A percentile compares a stretch with the other conserved stretches of the same genome.
phyloP scores from a whole-genome alignment of 2,797 vertebrate genomes.

The Euthynnus affinis region DNA sequence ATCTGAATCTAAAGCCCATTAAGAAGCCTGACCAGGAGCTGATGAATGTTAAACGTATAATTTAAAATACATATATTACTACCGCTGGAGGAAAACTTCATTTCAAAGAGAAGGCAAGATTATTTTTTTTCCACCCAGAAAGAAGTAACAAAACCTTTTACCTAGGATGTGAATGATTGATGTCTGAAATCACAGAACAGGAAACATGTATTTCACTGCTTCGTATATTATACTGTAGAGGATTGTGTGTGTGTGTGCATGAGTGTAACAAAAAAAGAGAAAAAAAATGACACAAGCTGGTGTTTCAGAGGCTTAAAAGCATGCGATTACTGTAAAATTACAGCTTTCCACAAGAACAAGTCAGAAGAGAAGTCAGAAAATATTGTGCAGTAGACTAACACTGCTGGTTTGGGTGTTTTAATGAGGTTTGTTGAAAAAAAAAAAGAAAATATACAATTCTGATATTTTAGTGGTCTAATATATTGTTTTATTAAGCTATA shows the following conservation, averaged over 20 bases:
- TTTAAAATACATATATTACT: slow-evolving; percentile 41
- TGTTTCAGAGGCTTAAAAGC: slow-evolving; percentile 53
- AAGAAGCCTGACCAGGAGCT: slow-evolving; percentile 34
- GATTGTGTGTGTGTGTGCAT: slow-evolving; percentile 5
- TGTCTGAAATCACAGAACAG: slow-evolving; percentile 45
- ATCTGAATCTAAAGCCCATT: slow-evolving; percentile 57
- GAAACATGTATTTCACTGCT: slow-evolving; percentile 43
- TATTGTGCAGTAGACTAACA: no score
- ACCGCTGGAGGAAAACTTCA: slow-evolving; percentile 22
- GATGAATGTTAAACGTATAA: slow-evolving; percentile 46
- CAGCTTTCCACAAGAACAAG: slow-evolving; percentile 23
- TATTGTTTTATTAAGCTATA: no score
- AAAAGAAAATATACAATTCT: no score
- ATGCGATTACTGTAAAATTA: slow-evolving; percentile 41
- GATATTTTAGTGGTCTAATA: no score
- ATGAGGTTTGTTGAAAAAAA: no score
- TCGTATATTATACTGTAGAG: slow-evolving; percentile 20
- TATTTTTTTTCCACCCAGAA: not conserved
- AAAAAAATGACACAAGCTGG: not conserved
- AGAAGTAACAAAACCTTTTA: slow-evolving; percentile 44
- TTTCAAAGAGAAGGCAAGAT: slow-evolving; percentile 11
- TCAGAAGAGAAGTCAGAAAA: no score
- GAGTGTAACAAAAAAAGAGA: not conserved
- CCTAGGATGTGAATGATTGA: slow-evolving; percentile 38
- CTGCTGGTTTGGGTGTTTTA: no score